phyloP scores from a whole-genome alignment of 2,113 vertebrate species.

The Octodon degus region DNA sequence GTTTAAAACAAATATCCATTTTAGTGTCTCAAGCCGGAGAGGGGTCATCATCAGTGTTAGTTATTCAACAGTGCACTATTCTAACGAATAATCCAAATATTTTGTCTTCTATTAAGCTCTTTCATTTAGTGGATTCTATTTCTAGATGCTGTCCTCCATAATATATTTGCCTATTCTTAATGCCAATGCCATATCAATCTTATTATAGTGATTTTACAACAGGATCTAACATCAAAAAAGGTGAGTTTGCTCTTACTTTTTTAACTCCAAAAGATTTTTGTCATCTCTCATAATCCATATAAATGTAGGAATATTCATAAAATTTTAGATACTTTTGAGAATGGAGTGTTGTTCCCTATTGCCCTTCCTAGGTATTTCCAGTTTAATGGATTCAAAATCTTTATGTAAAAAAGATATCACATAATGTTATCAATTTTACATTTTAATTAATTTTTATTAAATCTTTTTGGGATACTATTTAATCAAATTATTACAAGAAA shows the following conservation, averaged over 20 bases:
- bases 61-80: neutral
- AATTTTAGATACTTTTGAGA: slow-evolving; percentile 1
- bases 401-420: neutral
- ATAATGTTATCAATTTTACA: slow-evolving; percentile 21
- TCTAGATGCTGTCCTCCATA: neutral
- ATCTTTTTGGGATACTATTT: neutral
- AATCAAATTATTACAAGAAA: neutral
- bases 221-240: neutral
- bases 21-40: neutral
- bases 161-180: neutral
- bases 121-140: neutral
- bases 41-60: neutral
- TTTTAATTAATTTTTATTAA: too few relatives aligned
- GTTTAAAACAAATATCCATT: neutral
- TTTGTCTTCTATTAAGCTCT: neutral
- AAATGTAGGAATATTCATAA: neutral
- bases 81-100: slow-evolving; percentile 39
- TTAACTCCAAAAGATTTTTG: neutral
- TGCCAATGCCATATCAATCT: neutral
- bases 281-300: neutral
- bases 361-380: neutral
- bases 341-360: neutral
- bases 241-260: neutral
- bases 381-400: neutral
- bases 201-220: neutral